Percentiles rank a stretch among this genome's conserved stretches.
Evolutionary conservation across 2,888 invertebrate species (phyloP).

Genomic region (Cordylochernes scorpioides): DNA sequence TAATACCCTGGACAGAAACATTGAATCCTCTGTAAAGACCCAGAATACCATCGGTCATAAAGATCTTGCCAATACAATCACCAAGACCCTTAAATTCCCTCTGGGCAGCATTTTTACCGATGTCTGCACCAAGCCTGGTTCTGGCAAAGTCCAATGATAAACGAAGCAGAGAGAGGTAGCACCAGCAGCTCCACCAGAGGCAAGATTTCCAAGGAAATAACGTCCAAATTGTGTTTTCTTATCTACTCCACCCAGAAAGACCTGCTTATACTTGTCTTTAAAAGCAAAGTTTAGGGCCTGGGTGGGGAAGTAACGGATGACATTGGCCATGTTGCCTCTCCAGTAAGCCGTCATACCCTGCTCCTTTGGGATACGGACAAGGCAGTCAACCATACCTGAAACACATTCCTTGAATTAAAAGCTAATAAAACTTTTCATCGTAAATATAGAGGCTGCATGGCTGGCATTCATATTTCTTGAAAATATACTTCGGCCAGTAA

Average conservation of each 20-base stretch:
- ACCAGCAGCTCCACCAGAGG: constrained; percentile 24
- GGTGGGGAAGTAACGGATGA: constrained; percentile 75
- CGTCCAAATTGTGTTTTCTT: constrained; percentile 26
- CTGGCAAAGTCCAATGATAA: constrained; percentile 25
- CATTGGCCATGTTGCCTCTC: constrained; percentile 82
- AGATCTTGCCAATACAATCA: constrained; percentile 25
- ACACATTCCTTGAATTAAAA: too few relatives aligned
- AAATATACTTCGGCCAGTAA: too few relatives aligned
- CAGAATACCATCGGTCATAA: constrained; percentile 24
- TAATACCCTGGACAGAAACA: constrained; percentile 26
- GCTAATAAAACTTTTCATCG: too few relatives aligned
- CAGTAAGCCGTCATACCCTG: constrained; percentile 59
- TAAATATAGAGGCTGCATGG: too few relatives aligned
- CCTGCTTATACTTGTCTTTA: constrained; percentile 68
- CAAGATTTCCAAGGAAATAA: constrained; percentile 22
- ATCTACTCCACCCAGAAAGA: constrained; percentile 22
- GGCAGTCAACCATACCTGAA: constrained; percentile 49
- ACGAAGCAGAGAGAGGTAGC: constrained; percentile 25
- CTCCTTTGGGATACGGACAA: constrained; percentile 56
- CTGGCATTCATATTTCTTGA: too few relatives aligned
- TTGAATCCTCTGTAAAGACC: constrained; percentile 28
- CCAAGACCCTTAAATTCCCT: constrained; percentile 29
- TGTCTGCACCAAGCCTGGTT: constrained; percentile 21
- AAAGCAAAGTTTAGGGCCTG: constrained; percentile 84
- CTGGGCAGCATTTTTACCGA: constrained; percentile 18